A percentile compares a stretch with the other conserved stretches of the same genome.
phyloP scores from a whole-genome alignment of 2,888 invertebrate genomes.

The Drosophila pegasa region DNA sequence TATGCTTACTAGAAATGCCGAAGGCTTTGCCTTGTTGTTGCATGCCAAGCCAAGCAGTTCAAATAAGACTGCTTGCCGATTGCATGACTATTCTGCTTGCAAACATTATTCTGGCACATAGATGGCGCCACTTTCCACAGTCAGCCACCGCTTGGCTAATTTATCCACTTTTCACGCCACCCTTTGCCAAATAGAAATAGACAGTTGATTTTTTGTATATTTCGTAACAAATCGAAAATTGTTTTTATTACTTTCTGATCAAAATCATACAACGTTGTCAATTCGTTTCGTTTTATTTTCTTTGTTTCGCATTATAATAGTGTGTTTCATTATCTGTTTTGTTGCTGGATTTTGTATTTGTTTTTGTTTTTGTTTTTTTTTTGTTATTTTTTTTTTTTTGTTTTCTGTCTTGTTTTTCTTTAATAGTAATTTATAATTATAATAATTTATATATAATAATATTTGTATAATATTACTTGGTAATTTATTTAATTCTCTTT shows the following conservation, averaged over 20 bases:
- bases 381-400: conserved; percentile 31
- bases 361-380: conserved; percentile 31
- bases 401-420: conserved; percentile 47
- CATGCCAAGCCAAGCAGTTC: no score
- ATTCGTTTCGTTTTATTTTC: conserved; percentile 73
- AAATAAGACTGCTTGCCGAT: no score
- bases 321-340: conserved; percentile 69
- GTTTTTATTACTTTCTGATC: conserved; percentile 83
- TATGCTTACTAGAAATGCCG: no score
- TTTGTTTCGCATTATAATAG: conserved; percentile 58
- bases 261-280: conserved; percentile 85
- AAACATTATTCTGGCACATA: background rate
- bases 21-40: no score
- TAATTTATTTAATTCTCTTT: conserved; percentile 77
- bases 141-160: background rate
- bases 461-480: conserved; percentile 80
- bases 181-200: conserved; percentile 29
- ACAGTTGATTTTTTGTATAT: conserved; percentile 62
- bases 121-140: conserved; percentile 15
- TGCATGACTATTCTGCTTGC: background rate
- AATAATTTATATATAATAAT: conserved; percentile 80
- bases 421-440: conserved; percentile 78
- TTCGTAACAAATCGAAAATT: conserved; percentile 79
- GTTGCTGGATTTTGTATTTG: conserved; percentile 40
- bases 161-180: background rate